These are phyloP conservation scores for Aproaerema taeniolella DNA, from an alignment of 2,888 invertebrate genomes.

Conservation along the genomic window DNA sequence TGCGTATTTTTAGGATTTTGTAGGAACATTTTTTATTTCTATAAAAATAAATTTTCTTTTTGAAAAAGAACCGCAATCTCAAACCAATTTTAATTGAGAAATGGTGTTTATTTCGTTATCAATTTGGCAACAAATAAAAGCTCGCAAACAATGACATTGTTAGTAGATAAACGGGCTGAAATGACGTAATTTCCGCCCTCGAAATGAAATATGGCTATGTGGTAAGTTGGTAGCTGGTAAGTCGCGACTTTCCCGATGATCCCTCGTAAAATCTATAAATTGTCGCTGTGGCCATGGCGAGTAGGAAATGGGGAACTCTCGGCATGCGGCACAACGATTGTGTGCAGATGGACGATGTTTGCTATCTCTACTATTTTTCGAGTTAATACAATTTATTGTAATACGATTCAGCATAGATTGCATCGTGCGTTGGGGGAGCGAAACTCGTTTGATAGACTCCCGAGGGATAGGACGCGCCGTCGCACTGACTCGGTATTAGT, in stretches of 20 bases:
- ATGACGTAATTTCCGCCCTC: constrained; percentile 65
- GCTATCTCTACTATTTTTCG: constrained; percentile 76
- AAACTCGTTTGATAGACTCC: constrained; percentile 76
- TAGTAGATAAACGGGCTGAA: constrained; percentile 48
- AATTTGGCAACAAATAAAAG: constrained; percentile 6
- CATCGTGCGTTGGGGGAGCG: constrained; percentile 70
- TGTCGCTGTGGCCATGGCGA: constrained; percentile 43
- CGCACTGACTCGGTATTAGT: constrained; percentile 70
- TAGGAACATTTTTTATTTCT: too few relatives aligned
- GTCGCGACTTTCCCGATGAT: constrained; percentile 63
- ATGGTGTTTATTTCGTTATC: too few relatives aligned
- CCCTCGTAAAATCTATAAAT: constrained; percentile 74
- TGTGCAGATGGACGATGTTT: constrained; percentile 76
- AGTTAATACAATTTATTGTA: constrained; percentile 78
- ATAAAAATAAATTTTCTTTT: too few relatives aligned
- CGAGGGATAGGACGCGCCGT: constrained; percentile 62
- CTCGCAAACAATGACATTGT: constrained; percentile 25
- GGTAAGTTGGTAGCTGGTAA: too few relatives aligned
- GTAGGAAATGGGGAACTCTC: constrained; percentile 54
- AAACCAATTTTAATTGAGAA: too few relatives aligned
- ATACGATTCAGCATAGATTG: constrained; percentile 78
- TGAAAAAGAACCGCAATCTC: too few relatives aligned
- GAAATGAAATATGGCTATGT: constrained; percentile 68
- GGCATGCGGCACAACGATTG: constrained; percentile 54
- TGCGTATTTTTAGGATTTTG: too few relatives aligned